Conservation (phyloP, 2,888 invertebrate genomes). For the Priocnemis perturbator region DNA sequence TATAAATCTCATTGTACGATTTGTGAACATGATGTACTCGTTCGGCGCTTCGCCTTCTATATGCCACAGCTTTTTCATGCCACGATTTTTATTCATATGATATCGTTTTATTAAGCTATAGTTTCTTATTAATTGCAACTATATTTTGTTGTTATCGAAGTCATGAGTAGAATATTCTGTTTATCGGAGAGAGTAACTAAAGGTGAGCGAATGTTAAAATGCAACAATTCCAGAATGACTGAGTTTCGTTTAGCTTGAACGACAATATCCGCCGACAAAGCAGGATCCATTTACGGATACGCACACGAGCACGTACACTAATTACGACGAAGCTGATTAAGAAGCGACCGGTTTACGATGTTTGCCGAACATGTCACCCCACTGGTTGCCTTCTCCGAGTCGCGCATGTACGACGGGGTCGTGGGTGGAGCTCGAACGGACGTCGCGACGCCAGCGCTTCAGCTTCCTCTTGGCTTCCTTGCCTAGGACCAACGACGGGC, state of each 20-base stretch:
- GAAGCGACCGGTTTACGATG: slow-evolving; percentile 69
- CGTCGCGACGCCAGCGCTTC: slow-evolving; percentile 41
- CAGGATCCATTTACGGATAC: not conserved
- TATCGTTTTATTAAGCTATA: too few relatives aligned
- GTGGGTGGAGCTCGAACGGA: slow-evolving; percentile 57
- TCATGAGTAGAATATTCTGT: too few relatives aligned
- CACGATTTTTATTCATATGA: too few relatives aligned
- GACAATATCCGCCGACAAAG: slow-evolving; percentile 18
- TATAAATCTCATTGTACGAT: too few relatives aligned
- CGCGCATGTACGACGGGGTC: slow-evolving; percentile 51
- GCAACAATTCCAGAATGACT: slow-evolving; percentile 10
- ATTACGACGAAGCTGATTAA: slow-evolving; percentile 65
- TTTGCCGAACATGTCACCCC: slow-evolving; percentile 68
- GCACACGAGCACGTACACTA: slow-evolving; percentile 30
- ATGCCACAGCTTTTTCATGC: too few relatives aligned
- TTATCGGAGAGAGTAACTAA: too few relatives aligned
- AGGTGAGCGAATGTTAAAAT: too few relatives aligned
- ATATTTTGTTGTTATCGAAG: too few relatives aligned
- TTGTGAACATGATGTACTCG: too few relatives aligned
- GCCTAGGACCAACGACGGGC: too few relatives aligned
- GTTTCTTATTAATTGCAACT: too few relatives aligned
- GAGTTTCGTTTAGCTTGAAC: slow-evolving; percentile 4
- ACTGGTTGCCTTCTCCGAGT: slow-evolving; percentile 35
- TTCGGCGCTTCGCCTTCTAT: too few relatives aligned
- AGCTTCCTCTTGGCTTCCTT: slow-evolving; percentile 21